Base-by-base conservation (phyloP, 2,797 vertebrate species). In the Cynodonichthys magdalenae region DNA sequence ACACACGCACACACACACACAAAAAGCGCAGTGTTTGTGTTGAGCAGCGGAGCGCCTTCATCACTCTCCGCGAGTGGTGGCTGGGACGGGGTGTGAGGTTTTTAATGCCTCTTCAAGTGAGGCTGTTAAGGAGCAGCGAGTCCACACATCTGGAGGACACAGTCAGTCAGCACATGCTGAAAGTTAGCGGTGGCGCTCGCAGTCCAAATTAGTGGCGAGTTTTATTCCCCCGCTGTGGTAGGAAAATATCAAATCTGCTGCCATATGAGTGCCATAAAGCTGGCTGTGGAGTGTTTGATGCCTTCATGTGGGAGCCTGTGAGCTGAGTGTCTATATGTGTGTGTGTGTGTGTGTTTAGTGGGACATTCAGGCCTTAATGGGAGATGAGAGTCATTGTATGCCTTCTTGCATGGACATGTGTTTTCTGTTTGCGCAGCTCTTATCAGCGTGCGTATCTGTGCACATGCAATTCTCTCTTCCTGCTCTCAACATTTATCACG, bases 181-280 rank as follows among this genome's bases (percentile, higher is more conserved):
- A 93, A 92, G 91, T 92, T 93, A 94, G 89, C 89, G 83, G 89
- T 91, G 89, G 91, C 89, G 90, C 91, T 94, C 88, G 84, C 92
- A 92, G 89, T 92, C 92, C 92, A 94, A 94, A 94, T 93, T 94
- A 94, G 93, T 93, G 92, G 93, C 90, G 77, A 94, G 92, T 92
- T 94, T 93, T 93, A 93, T 94, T 94, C 92, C 90, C 89, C 91
- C 81, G 91, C 92, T 93, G 92, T 91, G 92, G 92, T 92, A 92
- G 93, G 92, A 93, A 94, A 94, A 94, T 93, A 93, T 94, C 90
- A 92, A 93, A 93, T 93, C 90, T 89, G 90, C 89, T 93, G 92
- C 92, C 93, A 94, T 94, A 92, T 93, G 93, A 94, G 89, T 87
- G 89, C 91, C 92, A 93, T 94, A 93, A 94, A 94, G 91, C 85